phyloP scores from a whole-genome alignment of 2,113 vertebrate genomes.

The Anguilla rostrata region DNA sequence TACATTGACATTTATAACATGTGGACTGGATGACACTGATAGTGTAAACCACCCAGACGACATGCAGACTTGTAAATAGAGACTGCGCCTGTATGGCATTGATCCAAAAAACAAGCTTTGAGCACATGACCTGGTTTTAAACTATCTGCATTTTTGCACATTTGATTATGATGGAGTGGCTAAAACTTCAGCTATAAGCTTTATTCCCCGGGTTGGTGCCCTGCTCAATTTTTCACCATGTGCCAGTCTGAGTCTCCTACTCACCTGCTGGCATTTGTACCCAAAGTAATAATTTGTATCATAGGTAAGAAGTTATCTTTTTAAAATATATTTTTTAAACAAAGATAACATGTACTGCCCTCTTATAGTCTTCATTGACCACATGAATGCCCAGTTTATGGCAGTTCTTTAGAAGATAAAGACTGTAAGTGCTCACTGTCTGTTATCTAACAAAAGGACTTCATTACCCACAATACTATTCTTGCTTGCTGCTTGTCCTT shows the following conservation, averaged over 20 bases:
- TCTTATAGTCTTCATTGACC: background rate
- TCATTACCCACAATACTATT: background rate
- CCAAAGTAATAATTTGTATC: background rate
- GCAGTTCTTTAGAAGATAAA: background rate
- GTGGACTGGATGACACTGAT: background rate
- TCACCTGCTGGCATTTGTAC: background rate
- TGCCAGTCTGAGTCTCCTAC: background rate
- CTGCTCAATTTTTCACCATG: background rate
- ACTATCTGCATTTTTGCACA: conserved; percentile 7
- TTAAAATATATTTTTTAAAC: background rate
- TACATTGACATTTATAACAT: background rate
- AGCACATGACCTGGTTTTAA: conserved; percentile 11
- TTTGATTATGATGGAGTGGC: conserved; percentile 17
- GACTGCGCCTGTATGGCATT: background rate
- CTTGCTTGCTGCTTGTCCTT: background rate
- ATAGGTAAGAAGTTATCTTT: background rate
- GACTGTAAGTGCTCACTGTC: background rate
- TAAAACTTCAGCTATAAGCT: conserved; percentile 6
- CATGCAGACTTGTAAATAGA: background rate
- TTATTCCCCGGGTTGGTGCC: background rate
- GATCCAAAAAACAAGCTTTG: background rate
- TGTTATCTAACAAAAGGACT: background rate
- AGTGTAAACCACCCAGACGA: background rate
- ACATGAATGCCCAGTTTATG: background rate
- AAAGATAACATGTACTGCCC: background rate